Base-by-base conservation (phyloP, 2,888 invertebrate species). In the Caenorhabditis uteleia region DNA sequence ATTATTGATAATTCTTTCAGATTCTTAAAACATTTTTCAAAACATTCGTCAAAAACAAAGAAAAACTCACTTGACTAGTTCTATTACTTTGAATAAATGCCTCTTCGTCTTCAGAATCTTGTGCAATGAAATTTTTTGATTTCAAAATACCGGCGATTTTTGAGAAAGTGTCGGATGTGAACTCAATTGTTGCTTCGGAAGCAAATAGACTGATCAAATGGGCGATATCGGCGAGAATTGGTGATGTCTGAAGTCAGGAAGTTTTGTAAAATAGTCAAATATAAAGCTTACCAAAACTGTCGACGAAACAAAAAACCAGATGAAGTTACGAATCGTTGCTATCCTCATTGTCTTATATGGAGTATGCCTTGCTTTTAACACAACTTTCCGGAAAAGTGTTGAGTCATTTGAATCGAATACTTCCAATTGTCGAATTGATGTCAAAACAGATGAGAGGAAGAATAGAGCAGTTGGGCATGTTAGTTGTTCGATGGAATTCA, bases 391-490 rank as follows among this genome's bases (percentile, higher is more conserved):
- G 39, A 61, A 38, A n/a, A 61, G n/a, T 16, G 47, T 7, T 2
- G 50, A 31, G 36, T 61, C 55, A 4, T 55, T 45, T 5, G 26
- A 14, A 25, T 33, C 49, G 23, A 60, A 27, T 31, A 54, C 34
- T 40, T 31, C 42, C n/a, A n/a, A 20, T 5, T 14, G 12, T 8
- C 27, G 16, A 14, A 53, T 29, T 3, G 34, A 4, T 12, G 10
- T 42, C 8, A 73, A 38, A 5, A 55, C 45, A 3, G 59, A 43
- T 2, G 61, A 48, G 2, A 66, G 27, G 40, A 58, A 66, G 39
- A 44, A 73, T 14, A 68, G 47, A 0, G 62, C 43, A 10, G 65
- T 50, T 1, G 73, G 73, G 49, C 65, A 66, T 12, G 70, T 58
- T 12, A 65, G 26, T 0, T 29, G 20, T 2, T 56, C 60, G 6